Evolutionary conservation across 2,113 vertebrate species (phyloP), one percentile per base, ranked within the genome.

Genomic region (Leucosticte australis): DNA sequence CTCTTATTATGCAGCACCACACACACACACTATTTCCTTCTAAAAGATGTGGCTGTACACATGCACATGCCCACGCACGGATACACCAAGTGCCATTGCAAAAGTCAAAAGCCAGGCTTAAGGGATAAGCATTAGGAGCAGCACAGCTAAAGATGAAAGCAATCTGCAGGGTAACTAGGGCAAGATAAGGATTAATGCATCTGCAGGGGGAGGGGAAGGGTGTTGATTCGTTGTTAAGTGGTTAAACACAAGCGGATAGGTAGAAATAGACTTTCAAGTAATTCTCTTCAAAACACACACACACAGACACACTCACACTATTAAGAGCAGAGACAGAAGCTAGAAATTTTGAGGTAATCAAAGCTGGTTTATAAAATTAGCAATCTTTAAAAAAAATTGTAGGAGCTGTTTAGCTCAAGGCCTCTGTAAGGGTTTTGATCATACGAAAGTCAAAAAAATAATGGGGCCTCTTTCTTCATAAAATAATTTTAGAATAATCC

Each of bases 101-200:
- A 26, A 91, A 91, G 67, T 52, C 76, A 93, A 77, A 84, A 81
- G 77, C 77, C 67, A 73, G 59, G 52, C 79, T 94, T 78, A 70
- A 83, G 63, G 78, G 65, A 91, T 56, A 70, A 87, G 87, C 42
- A 33, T 56, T 35, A 78, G 82, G 37, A 92, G 49, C 1, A 90
- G 87, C 60, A 74, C 24, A 63, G 93, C 50, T 35, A 80, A 91
- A 76, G 79, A 83, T 65, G 55, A 93, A 94, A 95, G 71, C 42
- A 67, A 67, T 90, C 85, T 85, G 71, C 76, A 83, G 39, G 60
- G 59, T 74, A 92, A 93, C 56, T 63, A 90, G 49, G 79, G 75
- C 59, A 93, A 93, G 89, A 91, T 85, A 91, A 95, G 56, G 73
- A 89, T 80, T 95, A 83, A 87, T 86, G 70, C 35, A 52, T 63